Evolutionary conservation across 2,113 vertebrate genomes (phyloP).

Genomic region (Hyaena hyaena): DNA sequence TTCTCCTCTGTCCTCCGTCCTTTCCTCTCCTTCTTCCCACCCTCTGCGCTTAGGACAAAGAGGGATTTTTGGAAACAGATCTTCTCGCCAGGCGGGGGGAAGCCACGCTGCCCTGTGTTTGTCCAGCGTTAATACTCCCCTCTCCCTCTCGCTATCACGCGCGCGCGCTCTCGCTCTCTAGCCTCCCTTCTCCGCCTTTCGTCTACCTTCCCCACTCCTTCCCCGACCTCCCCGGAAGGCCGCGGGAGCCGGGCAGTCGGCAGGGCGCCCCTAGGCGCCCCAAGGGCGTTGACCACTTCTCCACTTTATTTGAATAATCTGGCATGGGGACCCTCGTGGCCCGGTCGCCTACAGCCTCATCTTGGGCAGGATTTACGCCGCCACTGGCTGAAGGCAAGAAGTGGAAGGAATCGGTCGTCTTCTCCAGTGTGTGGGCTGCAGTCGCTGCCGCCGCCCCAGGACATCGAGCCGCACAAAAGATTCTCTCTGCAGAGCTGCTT

Average conservation of each 20-base stretch:
- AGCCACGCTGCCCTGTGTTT: neutral
- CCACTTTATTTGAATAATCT: slow-evolving; percentile 69
- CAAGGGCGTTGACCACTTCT: slow-evolving; percentile 44
- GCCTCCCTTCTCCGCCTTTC: neutral
- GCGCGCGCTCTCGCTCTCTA: neutral
- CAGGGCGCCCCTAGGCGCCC: neutral
- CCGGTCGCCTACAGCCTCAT: neutral
- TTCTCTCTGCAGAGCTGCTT: slow-evolving; percentile 52
- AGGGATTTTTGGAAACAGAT: slow-evolving; percentile 60
- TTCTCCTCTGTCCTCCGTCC: neutral
- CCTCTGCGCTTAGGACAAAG: slow-evolving; percentile 49
- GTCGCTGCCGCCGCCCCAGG: neutral
- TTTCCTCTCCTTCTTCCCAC: neutral
- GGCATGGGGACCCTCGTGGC: neutral
- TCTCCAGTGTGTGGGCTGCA: neutral
- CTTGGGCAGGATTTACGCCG: slow-evolving; percentile 60
- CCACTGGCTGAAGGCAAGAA: slow-evolving; percentile 53
- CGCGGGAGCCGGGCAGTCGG: neutral
- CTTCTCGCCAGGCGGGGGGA: slow-evolving; percentile 13
- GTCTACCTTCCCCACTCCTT: slow-evolving; percentile 66
- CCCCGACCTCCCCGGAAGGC: slow-evolving; percentile 69
- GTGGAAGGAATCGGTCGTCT: neutral
- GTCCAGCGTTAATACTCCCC: rapidly evolving
- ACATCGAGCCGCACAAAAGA: slow-evolving; percentile 57
- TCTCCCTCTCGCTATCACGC: neutral